Conservation (phyloP, 2,888 invertebrate species). For the Dromius quadrimaculatus region DNA sequence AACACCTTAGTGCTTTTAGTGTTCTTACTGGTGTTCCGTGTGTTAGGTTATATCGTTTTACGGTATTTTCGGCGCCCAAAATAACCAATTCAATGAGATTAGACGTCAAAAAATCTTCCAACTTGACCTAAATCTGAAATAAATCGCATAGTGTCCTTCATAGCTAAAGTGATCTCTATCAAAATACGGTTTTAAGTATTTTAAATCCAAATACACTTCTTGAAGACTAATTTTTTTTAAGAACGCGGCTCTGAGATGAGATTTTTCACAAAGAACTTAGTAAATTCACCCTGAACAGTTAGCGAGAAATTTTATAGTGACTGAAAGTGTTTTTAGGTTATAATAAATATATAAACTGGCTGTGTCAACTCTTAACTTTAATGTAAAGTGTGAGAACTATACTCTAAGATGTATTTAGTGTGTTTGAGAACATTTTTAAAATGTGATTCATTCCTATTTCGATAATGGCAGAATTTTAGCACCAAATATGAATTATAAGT, state of each 20-base stretch:
- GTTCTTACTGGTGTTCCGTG: conserved; percentile 78
- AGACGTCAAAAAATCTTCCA: conserved; percentile 6
- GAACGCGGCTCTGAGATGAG: conserved; percentile 20
- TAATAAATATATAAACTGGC: conserved; percentile 48
- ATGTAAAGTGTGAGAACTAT: conserved; percentile 49
- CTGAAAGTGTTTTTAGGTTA: conserved; percentile 48
- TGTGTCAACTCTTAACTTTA: conserved; percentile 50
- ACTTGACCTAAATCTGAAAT: conserved; percentile 1
- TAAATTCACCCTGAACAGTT: conserved; percentile 40
- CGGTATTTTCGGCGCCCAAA: conserved; percentile 78
- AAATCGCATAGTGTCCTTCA: conserved; percentile 23
- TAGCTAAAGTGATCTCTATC: conserved; percentile 48
- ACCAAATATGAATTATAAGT: conserved; percentile 50
- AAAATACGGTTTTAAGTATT: conserved; percentile 51
- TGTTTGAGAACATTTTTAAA: conserved; percentile 44
- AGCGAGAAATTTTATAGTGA: conserved; percentile 51
- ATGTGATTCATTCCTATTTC: conserved; percentile 50
- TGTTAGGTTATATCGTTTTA: conserved; percentile 79
- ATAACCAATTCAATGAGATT: conserved; percentile 63
- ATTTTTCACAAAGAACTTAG: conserved; percentile 40
- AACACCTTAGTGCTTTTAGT: conserved; percentile 78
- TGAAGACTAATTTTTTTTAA: conserved; percentile 41
- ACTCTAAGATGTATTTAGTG: conserved; percentile 37
- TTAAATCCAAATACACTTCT: conserved; percentile 47
- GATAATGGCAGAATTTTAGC: conserved; percentile 49